Percentiles rank a stretch among this genome's conserved stretches.
These are phyloP conservation scores for Bubo bubo DNA, from an alignment of 2,113 vertebrate genomes.

Conservation along the genomic window DNA sequence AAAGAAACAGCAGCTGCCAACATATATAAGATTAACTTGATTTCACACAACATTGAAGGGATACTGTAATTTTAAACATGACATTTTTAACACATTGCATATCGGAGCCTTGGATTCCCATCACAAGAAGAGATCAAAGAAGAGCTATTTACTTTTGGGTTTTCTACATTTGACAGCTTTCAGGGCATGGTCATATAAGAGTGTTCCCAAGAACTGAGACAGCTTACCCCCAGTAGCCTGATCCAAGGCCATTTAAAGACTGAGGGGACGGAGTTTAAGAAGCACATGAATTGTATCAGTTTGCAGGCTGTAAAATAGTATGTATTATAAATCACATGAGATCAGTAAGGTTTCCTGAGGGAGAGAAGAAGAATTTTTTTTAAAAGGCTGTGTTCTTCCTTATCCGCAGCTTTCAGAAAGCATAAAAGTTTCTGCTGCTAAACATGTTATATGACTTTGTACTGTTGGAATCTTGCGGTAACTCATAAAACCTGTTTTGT, in stretches of 20 bases:
- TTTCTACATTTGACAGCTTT: neutral
- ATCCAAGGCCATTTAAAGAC: neutral
- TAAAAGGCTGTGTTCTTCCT: neutral
- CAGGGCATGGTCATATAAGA: neutral
- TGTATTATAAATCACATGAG: neutral
- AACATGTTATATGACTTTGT: neutral
- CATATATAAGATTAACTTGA: neutral
- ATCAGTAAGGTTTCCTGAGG: neutral
- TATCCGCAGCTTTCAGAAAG: neutral
- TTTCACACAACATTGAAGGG: neutral
- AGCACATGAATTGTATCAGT: neutral
- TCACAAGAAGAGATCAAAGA: neutral
- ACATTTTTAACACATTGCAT: neutral
- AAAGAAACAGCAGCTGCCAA: conserved; percentile 7
- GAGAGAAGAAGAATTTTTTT: neutral
- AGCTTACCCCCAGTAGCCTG: neutral
- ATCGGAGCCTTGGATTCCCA: neutral
- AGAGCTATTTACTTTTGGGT: neutral
- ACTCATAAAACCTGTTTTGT: neutral
- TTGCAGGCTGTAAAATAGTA: neutral
- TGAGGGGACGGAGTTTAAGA: neutral
- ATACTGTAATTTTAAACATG: neutral
- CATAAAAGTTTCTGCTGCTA: neutral
- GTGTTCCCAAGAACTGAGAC: neutral
- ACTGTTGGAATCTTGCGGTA: neutral